These are phyloP conservation scores for Phylloscopus trochiloides DNA, from an alignment of 2,113 vertebrate species.

Conservation along the genomic window DNA sequence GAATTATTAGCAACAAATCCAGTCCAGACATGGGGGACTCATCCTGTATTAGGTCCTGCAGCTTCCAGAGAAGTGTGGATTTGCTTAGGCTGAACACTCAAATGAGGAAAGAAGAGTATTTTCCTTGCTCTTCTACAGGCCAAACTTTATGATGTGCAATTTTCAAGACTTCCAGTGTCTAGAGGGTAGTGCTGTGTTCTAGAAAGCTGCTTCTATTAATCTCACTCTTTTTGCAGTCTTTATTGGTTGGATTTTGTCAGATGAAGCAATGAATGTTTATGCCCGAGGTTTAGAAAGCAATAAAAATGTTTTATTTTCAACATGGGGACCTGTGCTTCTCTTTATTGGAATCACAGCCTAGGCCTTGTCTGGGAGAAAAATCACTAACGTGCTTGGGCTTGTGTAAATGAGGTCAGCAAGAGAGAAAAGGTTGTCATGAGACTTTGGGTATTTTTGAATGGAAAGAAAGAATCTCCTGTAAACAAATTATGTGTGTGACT, in stretches of 20 bases:
- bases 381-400: not conserved
- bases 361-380: constrained; percentile 37
- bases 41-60: not conserved
- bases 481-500: not conserved
- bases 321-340: constrained; percentile 8
- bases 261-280: constrained; percentile 44
- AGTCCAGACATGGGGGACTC: not conserved
- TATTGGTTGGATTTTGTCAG: constrained; percentile 18
- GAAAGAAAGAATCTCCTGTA: not conserved
- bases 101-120: not conserved
- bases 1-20: not conserved
- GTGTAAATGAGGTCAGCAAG: constrained; percentile 4
- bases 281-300: constrained; percentile 44
- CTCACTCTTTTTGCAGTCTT: constrained; percentile 21
- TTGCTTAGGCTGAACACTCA: not conserved
- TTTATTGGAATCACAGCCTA: constrained; percentile 42
- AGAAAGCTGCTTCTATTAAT: constrained; percentile 15
- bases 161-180: not conserved
- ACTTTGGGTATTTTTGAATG: not conserved
- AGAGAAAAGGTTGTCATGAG: not conserved
- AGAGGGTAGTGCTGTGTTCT: not conserved
- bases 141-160: not conserved
- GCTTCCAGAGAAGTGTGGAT: not conserved
- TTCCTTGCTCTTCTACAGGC: not conserved
- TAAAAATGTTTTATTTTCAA: constrained; percentile 57